Evolutionary conservation across 2,113 vertebrate species (phyloP).

Genomic region (Ia io): DNA sequence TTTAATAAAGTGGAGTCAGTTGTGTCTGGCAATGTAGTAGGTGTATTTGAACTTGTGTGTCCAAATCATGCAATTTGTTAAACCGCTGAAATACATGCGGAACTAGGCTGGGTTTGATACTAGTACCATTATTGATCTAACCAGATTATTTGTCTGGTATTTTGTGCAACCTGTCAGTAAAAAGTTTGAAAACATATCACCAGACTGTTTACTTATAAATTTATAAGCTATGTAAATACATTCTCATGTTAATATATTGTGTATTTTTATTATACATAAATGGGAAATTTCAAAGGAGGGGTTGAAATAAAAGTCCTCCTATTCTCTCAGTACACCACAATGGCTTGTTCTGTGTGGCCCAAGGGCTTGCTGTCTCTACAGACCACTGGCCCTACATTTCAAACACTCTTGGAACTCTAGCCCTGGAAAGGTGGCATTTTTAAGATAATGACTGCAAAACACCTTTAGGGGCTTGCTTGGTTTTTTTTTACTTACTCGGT

Average conservation of each 20-base stretch:
- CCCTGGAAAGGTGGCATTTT: not conserved
- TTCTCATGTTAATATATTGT: not conserved
- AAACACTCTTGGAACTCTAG: not conserved
- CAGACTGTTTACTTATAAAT: not conserved
- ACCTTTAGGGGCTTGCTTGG: not conserved
- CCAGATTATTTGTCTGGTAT: not conserved
- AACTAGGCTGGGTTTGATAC: not conserved
- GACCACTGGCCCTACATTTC: not conserved
- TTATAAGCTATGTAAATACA: not conserved
- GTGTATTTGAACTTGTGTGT: not conserved
- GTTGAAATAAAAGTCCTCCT: not conserved
- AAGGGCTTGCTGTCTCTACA: not conserved
- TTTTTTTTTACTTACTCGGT: not conserved
- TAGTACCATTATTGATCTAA: not conserved
- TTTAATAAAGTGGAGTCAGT: not conserved
- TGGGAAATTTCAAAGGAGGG: not conserved
- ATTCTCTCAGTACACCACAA: not conserved
- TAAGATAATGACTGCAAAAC: not conserved
- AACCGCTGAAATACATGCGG: not conserved
- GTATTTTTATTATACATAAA: not conserved
- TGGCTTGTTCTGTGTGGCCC: not conserved
- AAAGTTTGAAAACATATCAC: not conserved
- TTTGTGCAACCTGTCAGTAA: not conserved
- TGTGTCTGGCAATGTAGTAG: not conserved
- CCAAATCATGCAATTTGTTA: not conserved